These are phyloP conservation scores for Mylabris sibirica DNA, from an alignment of 2,888 invertebrate species.

Conservation along the genomic window DNA sequence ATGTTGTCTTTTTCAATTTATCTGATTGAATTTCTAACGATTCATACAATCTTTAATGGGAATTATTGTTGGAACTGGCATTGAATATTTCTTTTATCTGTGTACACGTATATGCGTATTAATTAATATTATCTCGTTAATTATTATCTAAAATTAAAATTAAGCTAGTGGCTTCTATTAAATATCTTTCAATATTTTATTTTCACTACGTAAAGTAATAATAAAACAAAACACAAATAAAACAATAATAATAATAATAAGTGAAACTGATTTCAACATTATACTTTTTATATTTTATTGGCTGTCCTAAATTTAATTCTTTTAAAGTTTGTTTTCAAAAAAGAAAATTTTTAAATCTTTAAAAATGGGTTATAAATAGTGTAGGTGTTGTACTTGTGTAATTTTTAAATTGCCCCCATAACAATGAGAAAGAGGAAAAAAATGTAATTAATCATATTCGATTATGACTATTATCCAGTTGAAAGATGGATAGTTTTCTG, in stretches of 20 bases:
- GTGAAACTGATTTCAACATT: slow-evolving; percentile 1
- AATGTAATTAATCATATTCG: neutral
- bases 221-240: neutral
- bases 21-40: neutral
- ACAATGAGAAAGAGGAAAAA: neutral
- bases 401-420: neutral
- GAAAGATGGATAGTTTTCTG: neutral
- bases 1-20: neutral
- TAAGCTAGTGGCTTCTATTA: neutral
- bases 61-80: slow-evolving; percentile 2
- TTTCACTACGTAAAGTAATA: neutral
- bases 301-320: neutral
- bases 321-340: neutral
- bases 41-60: neutral
- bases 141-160: neutral
- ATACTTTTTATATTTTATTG: neutral
- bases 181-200: neutral
- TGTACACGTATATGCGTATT: too few relatives aligned
- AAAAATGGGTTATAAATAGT: neutral
- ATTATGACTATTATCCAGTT: neutral
- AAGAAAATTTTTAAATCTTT: neutral
- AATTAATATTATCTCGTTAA: neutral
- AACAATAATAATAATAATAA: slow-evolving; percentile 5
- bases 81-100: neutral
- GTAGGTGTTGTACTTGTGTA: neutral